Evolutionary conservation across 30 jellyfish, hydroid and myxozoan genomes (phyloP).

Genomic region (Catostylus mosaicus): DNA sequence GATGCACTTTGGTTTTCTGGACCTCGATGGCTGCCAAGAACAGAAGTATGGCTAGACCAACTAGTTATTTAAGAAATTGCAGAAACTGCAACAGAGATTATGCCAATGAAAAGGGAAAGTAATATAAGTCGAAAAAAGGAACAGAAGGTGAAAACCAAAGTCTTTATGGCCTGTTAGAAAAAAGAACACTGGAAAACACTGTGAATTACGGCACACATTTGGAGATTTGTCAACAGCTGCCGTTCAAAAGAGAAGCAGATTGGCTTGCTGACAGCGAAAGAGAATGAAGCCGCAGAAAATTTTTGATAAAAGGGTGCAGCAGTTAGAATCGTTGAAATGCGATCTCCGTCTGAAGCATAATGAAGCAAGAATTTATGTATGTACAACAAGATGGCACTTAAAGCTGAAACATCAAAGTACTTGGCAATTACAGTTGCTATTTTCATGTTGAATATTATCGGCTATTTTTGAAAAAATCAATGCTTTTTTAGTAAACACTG

Average conservation of each 20-base stretch:
- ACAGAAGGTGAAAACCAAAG: conserved; percentile 17
- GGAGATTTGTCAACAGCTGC: conserved; percentile 33
- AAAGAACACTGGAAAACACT: conserved; percentile 24
- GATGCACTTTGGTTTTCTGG: conserved; percentile 37
- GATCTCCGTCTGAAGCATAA: no score
- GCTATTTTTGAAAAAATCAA: no score
- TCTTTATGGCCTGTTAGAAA: conserved; percentile 5
- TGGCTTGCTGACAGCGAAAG: conserved; percentile 32
- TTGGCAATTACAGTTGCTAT: no score
- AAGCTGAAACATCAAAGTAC: no score
- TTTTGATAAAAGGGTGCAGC: conserved; percentile 7
- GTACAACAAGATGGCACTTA: no score
- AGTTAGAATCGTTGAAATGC: no score
- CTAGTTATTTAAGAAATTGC: conserved; percentile 15
- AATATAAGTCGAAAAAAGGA: background rate
- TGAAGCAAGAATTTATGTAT: no score
- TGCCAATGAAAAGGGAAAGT: conserved; percentile 7
- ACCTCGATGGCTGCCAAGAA: conserved; percentile 48
- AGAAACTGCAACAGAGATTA: conserved; percentile 16
- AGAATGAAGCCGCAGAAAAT: conserved; percentile 5
- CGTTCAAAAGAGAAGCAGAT: conserved; percentile 34
- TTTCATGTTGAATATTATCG: no score
- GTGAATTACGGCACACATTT: conserved; percentile 31
- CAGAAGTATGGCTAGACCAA: conserved; percentile 35
- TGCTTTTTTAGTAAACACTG: no score